phyloP scores from a whole-genome alignment of 1,140 invertebrate species.

The Danaus melanippus region DNA sequence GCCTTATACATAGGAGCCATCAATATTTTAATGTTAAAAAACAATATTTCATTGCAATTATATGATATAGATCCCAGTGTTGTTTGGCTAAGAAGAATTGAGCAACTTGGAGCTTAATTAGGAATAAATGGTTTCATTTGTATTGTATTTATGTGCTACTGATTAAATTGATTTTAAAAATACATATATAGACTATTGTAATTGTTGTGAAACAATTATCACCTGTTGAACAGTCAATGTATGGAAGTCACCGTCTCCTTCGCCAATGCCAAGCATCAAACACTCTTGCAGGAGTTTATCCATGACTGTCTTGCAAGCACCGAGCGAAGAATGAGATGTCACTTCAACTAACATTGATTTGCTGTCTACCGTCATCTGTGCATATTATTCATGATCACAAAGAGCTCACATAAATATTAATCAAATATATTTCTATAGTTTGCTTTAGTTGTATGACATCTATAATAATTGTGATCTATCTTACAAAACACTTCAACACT shows the following conservation, averaged over 20 bases:
- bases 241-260: constrained; percentile 34
- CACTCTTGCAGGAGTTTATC: constrained; percentile 78
- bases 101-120: too few species aligned
- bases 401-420: not conserved
- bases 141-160: too few species aligned
- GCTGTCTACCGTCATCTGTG: constrained; percentile 75
- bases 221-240: constrained; percentile 59
- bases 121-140: too few species aligned
- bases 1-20: too few species aligned
- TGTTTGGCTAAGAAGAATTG: too few species aligned
- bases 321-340: constrained; percentile 78
- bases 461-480: not conserved
- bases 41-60: too few species aligned
- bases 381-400: not conserved
- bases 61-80: too few species aligned
- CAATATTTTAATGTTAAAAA: too few species aligned
- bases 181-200: too few species aligned
- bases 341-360: constrained; percentile 84
- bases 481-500: not conserved
- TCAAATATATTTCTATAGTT: not conserved
- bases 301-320: constrained; percentile 79
- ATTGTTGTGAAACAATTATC: constrained; percentile 1
- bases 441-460: not conserved
- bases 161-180: too few species aligned
- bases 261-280: constrained; percentile 72